Evolutionary conservation across 1,140 invertebrate genomes (phyloP), one percentile per base, ranked within the genome.

Genomic region (Drosophila murphyi): DNA sequence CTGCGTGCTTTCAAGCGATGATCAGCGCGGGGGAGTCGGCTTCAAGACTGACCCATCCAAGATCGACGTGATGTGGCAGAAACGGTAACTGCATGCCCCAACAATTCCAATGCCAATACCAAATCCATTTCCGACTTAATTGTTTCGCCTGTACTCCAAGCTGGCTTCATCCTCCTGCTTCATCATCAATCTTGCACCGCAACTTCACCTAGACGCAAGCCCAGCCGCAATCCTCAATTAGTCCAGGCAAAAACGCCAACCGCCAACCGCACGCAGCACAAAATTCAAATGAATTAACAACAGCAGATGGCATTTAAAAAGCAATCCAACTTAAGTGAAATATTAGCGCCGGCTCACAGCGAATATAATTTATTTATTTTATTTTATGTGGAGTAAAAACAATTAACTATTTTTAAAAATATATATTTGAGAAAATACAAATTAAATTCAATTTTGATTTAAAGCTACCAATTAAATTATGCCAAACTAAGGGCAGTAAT

Each of bases 41-140:
- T 35, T 51, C 6, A 45, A 29, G 45, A 34, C 10, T 52, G 34
- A 52, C 20, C 20, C 20, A 20, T 20, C 20, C 65, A 57, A 34
- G 55, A 59, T 68, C 43, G 52, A 5, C 51, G 43, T 60, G 65
- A 69, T 69, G 56, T 51, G 47, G 67, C 67, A 69, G 31, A 72
- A 85, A 80, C 65, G 59, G 68, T 57, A 78, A 71, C 72, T 80
- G 81, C 61, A 82, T 48, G 75, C 70, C 61, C 56, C 70, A 78
- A 37, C 78, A 81, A 80, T 80, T 76, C 39, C 39, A 39, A 3
- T 39, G 20, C 20, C 20, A 20, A 20, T 20, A 20, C 39, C 10
- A 43, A 43, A 43, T 48, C 54, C 61, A 78, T 63, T 62, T 63
- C 68, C 59, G 59, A 72, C 51, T 81, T 86, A 85, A 85, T 85